A percentile compares a stretch with the other conserved stretches of the same genome.
phyloP scores from a whole-genome alignment of 2,113 vertebrate species.

The Platichthys flesus region DNA sequence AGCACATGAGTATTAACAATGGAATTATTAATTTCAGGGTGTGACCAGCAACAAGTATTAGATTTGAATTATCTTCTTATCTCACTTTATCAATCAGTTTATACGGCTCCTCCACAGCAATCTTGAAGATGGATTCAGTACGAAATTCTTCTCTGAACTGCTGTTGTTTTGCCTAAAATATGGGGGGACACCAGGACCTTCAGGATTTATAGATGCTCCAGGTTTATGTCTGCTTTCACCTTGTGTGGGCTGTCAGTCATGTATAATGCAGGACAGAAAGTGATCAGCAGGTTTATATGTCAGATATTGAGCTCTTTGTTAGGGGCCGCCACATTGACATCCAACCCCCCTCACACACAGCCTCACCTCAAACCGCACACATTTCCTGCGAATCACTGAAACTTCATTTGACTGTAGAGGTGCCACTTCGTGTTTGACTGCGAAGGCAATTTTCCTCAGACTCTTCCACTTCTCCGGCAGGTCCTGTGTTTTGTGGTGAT shows the following conservation, averaged over 20 bases:
- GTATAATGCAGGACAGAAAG: slow-evolving; percentile 66
- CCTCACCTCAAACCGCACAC: slow-evolving; percentile 90
- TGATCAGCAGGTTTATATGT: slow-evolving; percentile 50
- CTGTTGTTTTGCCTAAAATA: slow-evolving; percentile 83
- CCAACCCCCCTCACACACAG: slow-evolving; percentile 33
- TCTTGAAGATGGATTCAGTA: slow-evolving; percentile 79
- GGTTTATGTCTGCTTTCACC: neutral
- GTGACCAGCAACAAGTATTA: neutral
- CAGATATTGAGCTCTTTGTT: slow-evolving; percentile 61
- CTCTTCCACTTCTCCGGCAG: slow-evolving; percentile 85
- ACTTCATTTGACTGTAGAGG: slow-evolving; percentile 87
- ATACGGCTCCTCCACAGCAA: slow-evolving; percentile 77
- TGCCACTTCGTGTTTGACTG: slow-evolving; percentile 86
- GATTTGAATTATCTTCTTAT: neutral
- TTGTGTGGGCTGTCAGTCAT: slow-evolving; percentile 36
- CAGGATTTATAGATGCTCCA: neutral
- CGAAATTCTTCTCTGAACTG: slow-evolving; percentile 85
- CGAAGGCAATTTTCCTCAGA: slow-evolving; percentile 85
- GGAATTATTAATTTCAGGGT: too few relatives aligned
- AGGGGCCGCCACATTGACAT: slow-evolving; percentile 41
- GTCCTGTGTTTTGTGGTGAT: slow-evolving; percentile 67
- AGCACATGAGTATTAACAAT: neutral
- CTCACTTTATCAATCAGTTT: slow-evolving; percentile 78
- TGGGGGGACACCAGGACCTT: slow-evolving; percentile 17
- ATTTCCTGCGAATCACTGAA: slow-evolving; percentile 90